phyloP scores from a whole-genome alignment of 2,888 invertebrate species.

The Phaedon cochleariae region DNA sequence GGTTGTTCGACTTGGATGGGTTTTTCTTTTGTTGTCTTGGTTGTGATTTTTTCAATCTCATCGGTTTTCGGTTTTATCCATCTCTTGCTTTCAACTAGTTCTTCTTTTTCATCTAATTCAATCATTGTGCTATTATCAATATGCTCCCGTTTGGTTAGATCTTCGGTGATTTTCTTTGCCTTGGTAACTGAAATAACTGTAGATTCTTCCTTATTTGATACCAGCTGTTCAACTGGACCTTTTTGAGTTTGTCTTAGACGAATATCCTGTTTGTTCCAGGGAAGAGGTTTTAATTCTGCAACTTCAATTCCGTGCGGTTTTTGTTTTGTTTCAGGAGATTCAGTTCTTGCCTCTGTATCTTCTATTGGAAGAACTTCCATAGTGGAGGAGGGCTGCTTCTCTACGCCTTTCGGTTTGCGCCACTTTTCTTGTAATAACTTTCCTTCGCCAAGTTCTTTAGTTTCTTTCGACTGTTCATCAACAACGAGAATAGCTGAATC shows the following conservation, averaged over 20 bases:
- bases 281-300: constrained; percentile 38
- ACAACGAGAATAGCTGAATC: not conserved
- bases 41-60: too few relatives aligned
- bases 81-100: constrained; percentile 51
- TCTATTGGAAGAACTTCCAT: not conserved
- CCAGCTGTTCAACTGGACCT: too few relatives aligned
- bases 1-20: too few relatives aligned
- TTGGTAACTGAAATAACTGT: too few relatives aligned
- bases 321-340: too few relatives aligned
- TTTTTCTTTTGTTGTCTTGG: too few relatives aligned
- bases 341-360: not conserved
- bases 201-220: too few relatives aligned
- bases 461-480: too few relatives aligned
- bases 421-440: not conserved
- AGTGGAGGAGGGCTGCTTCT: not conserved
- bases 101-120: constrained; percentile 38
- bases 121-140: constrained; percentile 37
- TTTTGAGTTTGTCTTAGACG: constrained; percentile 61
- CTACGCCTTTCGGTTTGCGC: not conserved
- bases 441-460: too few relatives aligned
- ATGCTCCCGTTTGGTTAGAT: constrained; percentile 1
- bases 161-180: too few relatives aligned
- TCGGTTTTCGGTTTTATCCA: constrained; percentile 43
- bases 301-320: too few relatives aligned
- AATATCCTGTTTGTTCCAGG: constrained; percentile 72